These are phyloP conservation scores for Julus scandinavius DNA, from an alignment of 2,888 invertebrate genomes.

Conservation along the genomic window DNA sequence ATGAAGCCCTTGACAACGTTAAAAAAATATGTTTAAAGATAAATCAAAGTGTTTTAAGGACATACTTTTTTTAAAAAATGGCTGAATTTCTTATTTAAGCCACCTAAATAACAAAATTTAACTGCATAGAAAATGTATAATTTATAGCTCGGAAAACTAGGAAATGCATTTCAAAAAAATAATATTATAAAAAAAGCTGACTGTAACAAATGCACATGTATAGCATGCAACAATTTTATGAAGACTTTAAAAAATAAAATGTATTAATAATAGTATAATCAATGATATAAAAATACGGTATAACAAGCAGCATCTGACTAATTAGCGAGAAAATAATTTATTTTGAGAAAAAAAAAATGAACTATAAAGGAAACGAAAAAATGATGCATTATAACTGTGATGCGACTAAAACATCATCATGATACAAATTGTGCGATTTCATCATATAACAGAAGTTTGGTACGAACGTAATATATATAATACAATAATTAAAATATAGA, in stretches of 20 bases:
- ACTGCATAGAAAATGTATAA: conserved; percentile 10
- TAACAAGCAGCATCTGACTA: conserved; percentile 28
- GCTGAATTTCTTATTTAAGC: not conserved
- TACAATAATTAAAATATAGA: conserved; percentile 43
- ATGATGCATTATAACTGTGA: conserved; percentile 24
- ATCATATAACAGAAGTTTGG: not conserved
- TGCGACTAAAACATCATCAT: conserved; percentile 41
- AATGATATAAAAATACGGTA: conserved; percentile 28
- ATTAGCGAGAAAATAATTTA: conserved; percentile 24
- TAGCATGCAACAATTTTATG: not conserved
- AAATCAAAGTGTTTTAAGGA: not conserved
- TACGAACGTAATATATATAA: not conserved
- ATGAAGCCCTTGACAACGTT: not conserved
- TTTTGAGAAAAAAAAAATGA: not conserved
- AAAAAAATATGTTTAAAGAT: not conserved
- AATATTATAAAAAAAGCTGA: not conserved
- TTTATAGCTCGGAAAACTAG: not conserved
- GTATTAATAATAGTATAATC: not conserved
- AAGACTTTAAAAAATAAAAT: not conserved
- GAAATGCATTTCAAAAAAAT: not conserved
- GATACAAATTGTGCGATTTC: conserved; percentile 20
- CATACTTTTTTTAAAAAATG: not conserved
- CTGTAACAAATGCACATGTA: not conserved
- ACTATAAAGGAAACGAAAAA: not conserved
- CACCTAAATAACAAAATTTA: not conserved